Evolutionary conservation across 2,888 invertebrate genomes (phyloP).

Genomic region (Boloria selene): DNA sequence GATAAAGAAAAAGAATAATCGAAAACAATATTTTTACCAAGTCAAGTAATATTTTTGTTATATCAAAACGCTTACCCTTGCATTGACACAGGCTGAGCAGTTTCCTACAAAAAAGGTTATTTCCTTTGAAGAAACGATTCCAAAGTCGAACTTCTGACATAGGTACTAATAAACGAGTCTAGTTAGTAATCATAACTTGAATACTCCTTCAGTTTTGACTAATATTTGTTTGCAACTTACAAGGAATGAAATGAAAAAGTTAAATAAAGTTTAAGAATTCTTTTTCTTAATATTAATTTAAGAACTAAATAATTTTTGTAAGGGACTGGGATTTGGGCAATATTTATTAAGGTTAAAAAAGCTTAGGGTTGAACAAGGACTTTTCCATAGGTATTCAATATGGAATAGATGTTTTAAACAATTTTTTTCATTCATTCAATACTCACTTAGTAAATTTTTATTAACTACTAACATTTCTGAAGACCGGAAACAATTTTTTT

Average conservation of each 20-base stretch:
- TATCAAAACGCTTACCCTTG: conserved; percentile 41
- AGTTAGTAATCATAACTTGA: conserved; percentile 27
- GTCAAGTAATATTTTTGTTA: conserved; percentile 37
- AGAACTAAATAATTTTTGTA: no score
- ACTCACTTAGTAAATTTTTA: no score
- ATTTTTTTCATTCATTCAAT: no score
- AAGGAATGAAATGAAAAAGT: background rate
- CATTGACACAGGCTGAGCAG: conserved; percentile 50
- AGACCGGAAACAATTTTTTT: no score
- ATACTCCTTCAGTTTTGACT: conserved; percentile 12
- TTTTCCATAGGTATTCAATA: no score
- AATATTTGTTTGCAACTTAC: conserved; percentile 11
- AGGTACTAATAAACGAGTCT: conserved; percentile 37
- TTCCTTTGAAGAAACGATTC: conserved; percentile 45
- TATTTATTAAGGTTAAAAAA: no score
- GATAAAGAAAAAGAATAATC: conserved; percentile 37
- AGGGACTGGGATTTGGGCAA: no score
- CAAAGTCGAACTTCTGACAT: conserved; percentile 38
- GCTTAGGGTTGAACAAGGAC: no score
- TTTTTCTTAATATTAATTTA: no score
- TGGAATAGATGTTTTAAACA: no score
- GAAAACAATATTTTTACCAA: conserved; percentile 36
- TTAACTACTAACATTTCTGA: no score
- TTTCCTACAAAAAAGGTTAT: conserved; percentile 53
- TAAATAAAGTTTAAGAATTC: background rate